A percentile compares a stretch with the other conserved stretches of the same genome.
These are phyloP conservation scores for Gymnoscelis rufifasciata DNA, from an alignment of 2,888 invertebrate genomes.

Conservation along the genomic window DNA sequence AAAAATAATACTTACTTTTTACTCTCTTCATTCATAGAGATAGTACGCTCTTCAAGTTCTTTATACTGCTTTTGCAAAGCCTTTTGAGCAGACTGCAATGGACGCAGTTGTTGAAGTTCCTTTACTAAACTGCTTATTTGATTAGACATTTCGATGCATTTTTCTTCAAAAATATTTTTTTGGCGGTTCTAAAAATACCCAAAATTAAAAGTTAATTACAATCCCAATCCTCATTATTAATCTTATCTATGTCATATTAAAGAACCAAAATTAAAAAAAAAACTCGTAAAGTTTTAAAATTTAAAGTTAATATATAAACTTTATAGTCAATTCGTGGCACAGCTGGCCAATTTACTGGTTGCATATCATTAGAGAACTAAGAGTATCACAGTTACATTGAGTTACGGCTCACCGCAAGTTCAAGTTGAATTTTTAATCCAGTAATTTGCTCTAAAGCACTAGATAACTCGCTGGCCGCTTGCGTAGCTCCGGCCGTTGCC, in stretches of 20 bases:
- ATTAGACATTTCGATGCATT: conserved; percentile 47
- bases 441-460: conserved; percentile 50
- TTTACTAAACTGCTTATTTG: conserved; percentile 45
- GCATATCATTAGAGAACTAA: too few relatives aligned
- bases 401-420: conserved; percentile 51
- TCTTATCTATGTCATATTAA: too few relatives aligned
- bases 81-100: conserved; percentile 45
- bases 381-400: too few relatives aligned
- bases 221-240: too few relatives aligned
- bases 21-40: conserved; percentile 50
- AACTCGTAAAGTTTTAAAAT: too few relatives aligned
- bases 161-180: conserved; percentile 53
- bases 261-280: too few relatives aligned
- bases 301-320: too few relatives aligned
- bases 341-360: too few relatives aligned
- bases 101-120: conserved; percentile 54
- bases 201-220: neutral
- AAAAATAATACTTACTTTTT: conserved; percentile 49
- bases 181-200: conserved; percentile 54
- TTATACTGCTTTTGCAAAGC: conserved; percentile 53
- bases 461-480: conserved; percentile 50
- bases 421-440: conserved; percentile 53
- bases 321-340: too few relatives aligned
- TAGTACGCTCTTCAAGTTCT: conserved; percentile 54
- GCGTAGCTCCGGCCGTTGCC: conserved; percentile 52